Evolutionary conservation across 2,113 vertebrate genomes (phyloP).

Genomic region (Genyomyrus donnyi): DNA sequence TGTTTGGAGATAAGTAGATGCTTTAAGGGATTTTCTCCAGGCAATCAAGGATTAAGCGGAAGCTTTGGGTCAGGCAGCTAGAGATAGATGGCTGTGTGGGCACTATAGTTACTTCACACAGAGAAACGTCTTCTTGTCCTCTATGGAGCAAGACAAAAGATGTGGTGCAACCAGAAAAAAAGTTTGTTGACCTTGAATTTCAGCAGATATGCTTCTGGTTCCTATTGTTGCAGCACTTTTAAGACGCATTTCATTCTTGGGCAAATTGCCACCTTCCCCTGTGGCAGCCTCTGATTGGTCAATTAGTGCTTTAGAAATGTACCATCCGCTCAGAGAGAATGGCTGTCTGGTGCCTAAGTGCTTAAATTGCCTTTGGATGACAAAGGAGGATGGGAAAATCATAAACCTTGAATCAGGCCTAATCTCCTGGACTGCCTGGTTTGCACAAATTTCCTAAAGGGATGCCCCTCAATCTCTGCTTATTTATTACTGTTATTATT

Average conservation of each 20-base stretch:
- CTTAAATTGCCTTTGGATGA: slow-evolving; percentile 1
- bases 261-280: slow-evolving; percentile 3
- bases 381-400: background rate
- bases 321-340: slow-evolving; percentile 4
- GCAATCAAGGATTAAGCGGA: slow-evolving; percentile 17
- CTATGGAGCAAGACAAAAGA: background rate
- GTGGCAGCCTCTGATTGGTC: background rate
- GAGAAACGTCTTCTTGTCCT: background rate
- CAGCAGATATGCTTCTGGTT: background rate
- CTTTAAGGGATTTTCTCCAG: slow-evolving; percentile 18
- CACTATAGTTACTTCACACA: background rate
- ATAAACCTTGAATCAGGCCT: background rate
- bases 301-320: slow-evolving; percentile 15
- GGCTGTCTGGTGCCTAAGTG: slow-evolving; percentile 2
- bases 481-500: background rate
- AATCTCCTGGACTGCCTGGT: background rate
- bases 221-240: background rate
- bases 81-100: background rate
- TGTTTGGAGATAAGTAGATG: slow-evolving; percentile 16
- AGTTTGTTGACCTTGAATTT: background rate
- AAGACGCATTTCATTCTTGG: background rate
- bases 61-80: background rate
- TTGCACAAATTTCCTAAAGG: background rate
- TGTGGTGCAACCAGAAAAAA: background rate
- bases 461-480: background rate